Evolutionary conservation across 2,888 invertebrate species (phyloP).

Genomic region (Volucella inflata): DNA sequence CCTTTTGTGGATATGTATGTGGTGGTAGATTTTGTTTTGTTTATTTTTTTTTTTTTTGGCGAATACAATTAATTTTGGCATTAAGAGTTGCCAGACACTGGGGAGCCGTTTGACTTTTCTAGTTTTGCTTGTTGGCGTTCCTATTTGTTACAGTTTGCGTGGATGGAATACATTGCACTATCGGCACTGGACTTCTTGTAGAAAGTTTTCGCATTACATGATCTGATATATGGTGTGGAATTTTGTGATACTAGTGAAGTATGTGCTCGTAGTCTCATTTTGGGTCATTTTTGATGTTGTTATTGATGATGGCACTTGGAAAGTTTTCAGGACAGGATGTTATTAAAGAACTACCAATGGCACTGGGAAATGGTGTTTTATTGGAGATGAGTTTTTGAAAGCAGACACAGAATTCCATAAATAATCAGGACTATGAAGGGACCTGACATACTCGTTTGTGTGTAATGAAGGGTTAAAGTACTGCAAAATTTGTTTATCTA

Average conservation of each 20-base stretch:
- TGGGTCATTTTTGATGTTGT: slow-evolving; percentile 64
- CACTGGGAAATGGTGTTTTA: neutral
- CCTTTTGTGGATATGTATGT: neutral
- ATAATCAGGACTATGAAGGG: too few relatives aligned
- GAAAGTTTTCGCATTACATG: slow-evolving; percentile 28
- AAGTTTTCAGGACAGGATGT: slow-evolving; percentile 24
- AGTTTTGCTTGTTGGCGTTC: slow-evolving; percentile 45
- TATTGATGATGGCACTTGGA: slow-evolving; percentile 67
- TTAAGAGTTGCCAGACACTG: slow-evolving; percentile 63
- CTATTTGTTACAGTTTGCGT: slow-evolving; percentile 42
- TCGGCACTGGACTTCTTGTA: slow-evolving; percentile 36
- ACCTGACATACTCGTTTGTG: too few relatives aligned
- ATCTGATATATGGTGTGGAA: slow-evolving; percentile 6
- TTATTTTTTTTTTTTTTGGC: slow-evolving; percentile 48
- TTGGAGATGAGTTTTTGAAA: neutral
- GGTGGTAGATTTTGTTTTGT: slow-evolving; percentile 20
- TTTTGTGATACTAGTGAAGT: slow-evolving; percentile 7
- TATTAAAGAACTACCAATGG: slow-evolving; percentile 1
- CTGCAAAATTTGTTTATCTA: too few relatives aligned
- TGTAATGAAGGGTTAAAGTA: too few relatives aligned
- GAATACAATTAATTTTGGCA: slow-evolving; percentile 67
- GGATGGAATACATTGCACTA: slow-evolving; percentile 14
- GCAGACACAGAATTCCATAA: too few relatives aligned
- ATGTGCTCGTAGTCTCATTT: slow-evolving; percentile 8
- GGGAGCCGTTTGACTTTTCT: slow-evolving; percentile 60